Evolutionary conservation across 2,888 invertebrate genomes (phyloP).

Genomic region (Clepsis dumicolana): DNA sequence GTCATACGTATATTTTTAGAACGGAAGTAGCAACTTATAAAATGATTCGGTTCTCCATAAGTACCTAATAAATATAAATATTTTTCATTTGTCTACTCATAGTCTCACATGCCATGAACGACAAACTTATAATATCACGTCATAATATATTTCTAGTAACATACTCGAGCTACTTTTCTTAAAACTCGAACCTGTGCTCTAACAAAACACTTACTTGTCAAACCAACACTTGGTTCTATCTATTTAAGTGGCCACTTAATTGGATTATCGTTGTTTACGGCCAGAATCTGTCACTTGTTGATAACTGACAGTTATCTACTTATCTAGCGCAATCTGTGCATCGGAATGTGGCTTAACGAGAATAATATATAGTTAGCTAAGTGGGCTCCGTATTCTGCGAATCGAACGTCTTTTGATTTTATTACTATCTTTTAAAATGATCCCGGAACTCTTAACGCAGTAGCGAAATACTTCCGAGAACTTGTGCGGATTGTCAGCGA

Average conservation of each 20-base stretch:
- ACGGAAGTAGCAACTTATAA: neutral
- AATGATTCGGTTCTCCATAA: neutral
- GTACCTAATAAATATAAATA: neutral
- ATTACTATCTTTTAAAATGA: neutral
- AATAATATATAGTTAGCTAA: slow-evolving; percentile 7
- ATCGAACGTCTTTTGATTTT: neutral
- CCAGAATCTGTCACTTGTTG: neutral
- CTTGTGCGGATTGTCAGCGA: neutral
- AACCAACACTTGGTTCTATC: neutral
- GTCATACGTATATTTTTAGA: neutral
- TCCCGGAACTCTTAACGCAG: neutral
- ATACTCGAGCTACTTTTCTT: neutral
- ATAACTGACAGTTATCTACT: neutral
- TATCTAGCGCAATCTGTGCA: slow-evolving; percentile 6
- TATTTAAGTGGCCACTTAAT: neutral
- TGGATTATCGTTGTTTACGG: neutral
- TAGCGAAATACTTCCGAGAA: slow-evolving; percentile 4
- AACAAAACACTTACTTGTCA: neutral
- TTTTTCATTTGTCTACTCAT: neutral
- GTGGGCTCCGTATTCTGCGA: neutral
- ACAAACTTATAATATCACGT: neutral
- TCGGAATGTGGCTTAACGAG: slow-evolving; percentile 20
- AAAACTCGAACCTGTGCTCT: neutral
- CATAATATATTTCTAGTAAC: neutral
- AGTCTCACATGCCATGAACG: neutral